These are phyloP conservation scores for Ceratosolen solmsi DNA, from an alignment of 1,140 invertebrate species.

Conservation along the genomic window DNA sequence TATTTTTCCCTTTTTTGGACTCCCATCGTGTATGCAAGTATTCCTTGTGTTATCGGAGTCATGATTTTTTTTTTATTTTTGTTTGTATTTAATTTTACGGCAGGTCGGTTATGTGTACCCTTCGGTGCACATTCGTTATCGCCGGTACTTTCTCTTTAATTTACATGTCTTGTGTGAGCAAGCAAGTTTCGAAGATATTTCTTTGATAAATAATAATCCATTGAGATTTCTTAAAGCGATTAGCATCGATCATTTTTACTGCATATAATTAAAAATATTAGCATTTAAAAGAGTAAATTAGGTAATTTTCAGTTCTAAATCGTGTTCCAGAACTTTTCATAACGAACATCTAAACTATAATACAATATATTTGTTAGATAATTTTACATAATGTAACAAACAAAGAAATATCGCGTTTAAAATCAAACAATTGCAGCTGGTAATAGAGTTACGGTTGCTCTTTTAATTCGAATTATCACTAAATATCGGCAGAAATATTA, in stretches of 20 bases:
- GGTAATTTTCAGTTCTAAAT: no score
- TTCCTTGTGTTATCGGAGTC: background rate
- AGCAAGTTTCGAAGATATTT: background rate
- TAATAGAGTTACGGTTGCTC: no score
- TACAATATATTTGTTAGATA: no score
- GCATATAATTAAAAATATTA: background rate
- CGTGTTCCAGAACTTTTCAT: no score
- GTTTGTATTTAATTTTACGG: background rate
- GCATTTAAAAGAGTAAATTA: no score
- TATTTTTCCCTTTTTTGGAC: conserved; percentile 31
- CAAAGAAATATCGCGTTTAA: no score
- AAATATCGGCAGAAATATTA: no score
- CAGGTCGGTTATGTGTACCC: background rate
- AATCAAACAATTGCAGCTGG: no score
- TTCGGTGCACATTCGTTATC: background rate
- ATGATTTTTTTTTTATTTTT: conserved; percentile 13
- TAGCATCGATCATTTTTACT: background rate
- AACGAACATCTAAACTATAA: no score
- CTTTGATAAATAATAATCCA: no score
- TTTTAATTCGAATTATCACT: no score
- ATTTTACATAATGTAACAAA: no score
- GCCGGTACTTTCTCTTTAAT: background rate
- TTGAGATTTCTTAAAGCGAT: background rate
- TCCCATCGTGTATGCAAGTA: background rate
- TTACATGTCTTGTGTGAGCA: background rate